A percentile compares a stretch with the other conserved stretches of the same genome.
phyloP scores from a whole-genome alignment of 1,140 invertebrate genomes.

The Aphaenogaster ashmeadi region DNA sequence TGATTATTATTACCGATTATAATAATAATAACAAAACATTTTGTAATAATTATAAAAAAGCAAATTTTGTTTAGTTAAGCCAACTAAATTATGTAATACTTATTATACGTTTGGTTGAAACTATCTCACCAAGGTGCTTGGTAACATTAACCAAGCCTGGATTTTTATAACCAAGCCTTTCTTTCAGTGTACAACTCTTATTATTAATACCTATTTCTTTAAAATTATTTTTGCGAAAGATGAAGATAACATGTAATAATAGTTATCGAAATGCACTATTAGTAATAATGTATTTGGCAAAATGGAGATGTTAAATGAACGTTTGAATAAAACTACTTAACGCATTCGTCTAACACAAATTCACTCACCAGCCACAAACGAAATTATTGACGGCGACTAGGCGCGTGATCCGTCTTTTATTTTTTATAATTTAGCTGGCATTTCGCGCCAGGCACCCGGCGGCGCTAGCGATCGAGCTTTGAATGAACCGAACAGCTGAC shows the following conservation, averaged over 20 bases:
- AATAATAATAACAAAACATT: no score
- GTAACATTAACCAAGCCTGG: no score
- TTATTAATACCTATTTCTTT: not conserved
- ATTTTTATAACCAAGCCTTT: no score
- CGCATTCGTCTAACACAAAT: not conserved
- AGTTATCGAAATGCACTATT: not conserved
- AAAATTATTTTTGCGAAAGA: not conserved
- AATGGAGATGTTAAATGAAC: not conserved
- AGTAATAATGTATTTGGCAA: not conserved
- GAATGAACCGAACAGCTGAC: conserved; percentile 81
- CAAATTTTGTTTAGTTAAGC: no score
- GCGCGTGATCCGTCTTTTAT: not conserved
- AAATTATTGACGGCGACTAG: not conserved
- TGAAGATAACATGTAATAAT: not conserved
- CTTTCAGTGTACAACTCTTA: not conserved
- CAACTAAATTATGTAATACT: no score
- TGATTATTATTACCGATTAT: no score
- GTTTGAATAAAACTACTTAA: not conserved
- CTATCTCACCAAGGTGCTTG: no score
- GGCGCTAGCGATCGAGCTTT: conserved; percentile 73
- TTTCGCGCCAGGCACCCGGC: conserved; percentile 61
- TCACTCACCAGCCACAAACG: not conserved
- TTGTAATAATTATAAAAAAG: no score
- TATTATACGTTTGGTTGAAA: no score
- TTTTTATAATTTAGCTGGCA: conserved; percentile 54